A percentile compares a stretch with the other conserved stretches of the same genome.
phyloP scores from a whole-genome alignment of 2,888 invertebrate species.

The Camptogramma bilineatum region DNA sequence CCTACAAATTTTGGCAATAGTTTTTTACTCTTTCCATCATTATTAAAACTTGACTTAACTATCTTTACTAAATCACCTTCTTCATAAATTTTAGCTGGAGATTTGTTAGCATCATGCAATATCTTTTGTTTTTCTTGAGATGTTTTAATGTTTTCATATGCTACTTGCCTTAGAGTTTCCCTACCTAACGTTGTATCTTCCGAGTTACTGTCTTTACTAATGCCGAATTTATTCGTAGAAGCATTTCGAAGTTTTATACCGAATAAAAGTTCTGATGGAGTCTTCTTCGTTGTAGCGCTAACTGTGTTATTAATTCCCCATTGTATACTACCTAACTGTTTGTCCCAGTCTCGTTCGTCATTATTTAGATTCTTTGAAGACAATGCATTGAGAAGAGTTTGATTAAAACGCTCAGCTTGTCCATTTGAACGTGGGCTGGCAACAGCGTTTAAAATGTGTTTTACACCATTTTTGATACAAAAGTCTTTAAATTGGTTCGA shows the following conservation, averaged over 20 bases:
- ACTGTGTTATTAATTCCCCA: constrained; percentile 23
- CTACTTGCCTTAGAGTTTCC: neutral
- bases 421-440: constrained; percentile 22
- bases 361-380: neutral
- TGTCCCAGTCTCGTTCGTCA: constrained; percentile 18
- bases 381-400: constrained; percentile 7
- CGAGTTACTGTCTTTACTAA: neutral
- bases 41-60: neutral
- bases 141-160: neutral
- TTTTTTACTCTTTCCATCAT: constrained; percentile 3
- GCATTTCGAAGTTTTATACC: neutral
- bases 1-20: constrained; percentile 9
- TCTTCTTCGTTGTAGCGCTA: neutral
- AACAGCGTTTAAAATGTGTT: constrained; percentile 23
- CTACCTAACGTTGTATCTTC: neutral
- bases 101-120: neutral
- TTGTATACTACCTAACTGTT: constrained; percentile 12
- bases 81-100: neutral
- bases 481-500: constrained; percentile 11
- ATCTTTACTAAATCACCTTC: constrained; percentile 9
- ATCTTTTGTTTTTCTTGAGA: constrained; percentile 3
- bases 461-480: constrained; percentile 4
- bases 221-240: neutral
- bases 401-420: constrained; percentile 22
- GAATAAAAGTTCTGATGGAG: constrained; percentile 3